Conservation (phyloP, 2,888 invertebrate species). For the Dendrolimus houi region DNA sequence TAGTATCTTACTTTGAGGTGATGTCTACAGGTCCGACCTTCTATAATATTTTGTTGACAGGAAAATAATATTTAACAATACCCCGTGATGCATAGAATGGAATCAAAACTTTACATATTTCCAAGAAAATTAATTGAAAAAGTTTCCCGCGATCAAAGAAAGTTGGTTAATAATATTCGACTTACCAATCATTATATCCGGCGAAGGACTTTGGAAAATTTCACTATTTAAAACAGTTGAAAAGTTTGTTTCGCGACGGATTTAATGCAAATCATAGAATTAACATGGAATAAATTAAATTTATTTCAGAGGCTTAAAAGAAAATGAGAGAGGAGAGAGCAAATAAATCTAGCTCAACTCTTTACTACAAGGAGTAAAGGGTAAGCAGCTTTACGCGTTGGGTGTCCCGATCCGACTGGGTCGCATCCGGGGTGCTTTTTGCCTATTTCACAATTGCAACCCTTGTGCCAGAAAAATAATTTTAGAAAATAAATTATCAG, state of each 20-base stretch:
- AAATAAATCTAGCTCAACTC: background rate
- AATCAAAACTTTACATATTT: background rate
- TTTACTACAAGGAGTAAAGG: constrained; percentile 3
- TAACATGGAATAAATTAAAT: constrained; percentile 1
- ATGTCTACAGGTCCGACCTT: too few relatives aligned
- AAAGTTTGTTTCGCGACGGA: constrained; percentile 39
- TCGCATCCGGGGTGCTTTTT: constrained; percentile 55
- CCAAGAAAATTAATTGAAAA: background rate
- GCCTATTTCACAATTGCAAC: constrained; percentile 46
- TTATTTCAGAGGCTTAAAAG: constrained; percentile 3
- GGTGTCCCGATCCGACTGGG: constrained; percentile 63
- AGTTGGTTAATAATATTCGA: constrained; percentile 12
- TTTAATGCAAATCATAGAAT: constrained; percentile 3
- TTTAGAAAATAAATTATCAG: constrained; percentile 8
- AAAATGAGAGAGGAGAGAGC: constrained; percentile 6
- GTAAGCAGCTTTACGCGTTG: constrained; percentile 44
- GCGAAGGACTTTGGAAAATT: constrained; percentile 40
- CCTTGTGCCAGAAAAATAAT: constrained; percentile 26
- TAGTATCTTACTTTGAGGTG: too few relatives aligned
- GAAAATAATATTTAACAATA: too few relatives aligned
- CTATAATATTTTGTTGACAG: too few relatives aligned
- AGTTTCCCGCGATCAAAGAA: background rate
- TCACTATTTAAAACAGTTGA: constrained; percentile 44
- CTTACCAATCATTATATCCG: constrained; percentile 68
- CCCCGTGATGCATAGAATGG: too few relatives aligned